These are phyloP conservation scores for Bombus picipes DNA, from an alignment of 1,140 invertebrate species.

Conservation along the genomic window DNA sequence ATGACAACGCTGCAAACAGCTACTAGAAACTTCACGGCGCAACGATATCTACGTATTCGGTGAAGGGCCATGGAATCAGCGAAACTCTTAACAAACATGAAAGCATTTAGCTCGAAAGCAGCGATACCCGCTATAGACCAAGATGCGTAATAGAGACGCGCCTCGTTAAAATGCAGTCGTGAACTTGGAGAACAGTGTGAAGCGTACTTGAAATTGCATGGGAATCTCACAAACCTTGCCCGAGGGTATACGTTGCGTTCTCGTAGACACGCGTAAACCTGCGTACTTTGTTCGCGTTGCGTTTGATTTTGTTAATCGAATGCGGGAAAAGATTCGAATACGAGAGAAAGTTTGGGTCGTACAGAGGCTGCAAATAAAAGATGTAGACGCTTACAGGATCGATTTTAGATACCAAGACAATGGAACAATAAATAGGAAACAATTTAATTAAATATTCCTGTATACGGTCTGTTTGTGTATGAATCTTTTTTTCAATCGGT, in stretches of 20 bases:
- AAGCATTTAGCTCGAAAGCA: conserved; percentile 27
- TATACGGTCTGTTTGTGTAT: too few relatives aligned
- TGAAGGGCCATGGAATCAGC: conserved; percentile 23
- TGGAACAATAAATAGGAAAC: too few relatives aligned
- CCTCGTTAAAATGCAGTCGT: conserved; percentile 38
- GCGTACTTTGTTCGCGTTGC: neutral
- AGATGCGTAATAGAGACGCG: conserved; percentile 13
- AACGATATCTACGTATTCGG: conserved; percentile 5
- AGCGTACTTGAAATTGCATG: conserved; percentile 34
- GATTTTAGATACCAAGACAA: too few relatives aligned
- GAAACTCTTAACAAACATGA: conserved; percentile 50
- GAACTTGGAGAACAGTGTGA: conserved; percentile 13
- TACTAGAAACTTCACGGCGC: neutral
- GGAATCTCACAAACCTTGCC: neutral
- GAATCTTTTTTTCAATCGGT: too few relatives aligned
- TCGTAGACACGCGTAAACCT: neutral
- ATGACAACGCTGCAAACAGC: conserved; percentile 3
- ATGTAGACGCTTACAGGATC: too few relatives aligned
- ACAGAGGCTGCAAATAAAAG: too few relatives aligned
- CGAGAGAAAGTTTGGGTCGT: neutral
- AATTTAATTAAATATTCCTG: too few relatives aligned
- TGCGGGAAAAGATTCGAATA: neutral
- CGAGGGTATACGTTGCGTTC: neutral
- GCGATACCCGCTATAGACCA: conserved; percentile 8
- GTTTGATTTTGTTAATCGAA: conserved; percentile 9